These are phyloP conservation scores for Amphipoea oculea DNA, from an alignment of 2,888 invertebrate species.

Conservation along the genomic window DNA sequence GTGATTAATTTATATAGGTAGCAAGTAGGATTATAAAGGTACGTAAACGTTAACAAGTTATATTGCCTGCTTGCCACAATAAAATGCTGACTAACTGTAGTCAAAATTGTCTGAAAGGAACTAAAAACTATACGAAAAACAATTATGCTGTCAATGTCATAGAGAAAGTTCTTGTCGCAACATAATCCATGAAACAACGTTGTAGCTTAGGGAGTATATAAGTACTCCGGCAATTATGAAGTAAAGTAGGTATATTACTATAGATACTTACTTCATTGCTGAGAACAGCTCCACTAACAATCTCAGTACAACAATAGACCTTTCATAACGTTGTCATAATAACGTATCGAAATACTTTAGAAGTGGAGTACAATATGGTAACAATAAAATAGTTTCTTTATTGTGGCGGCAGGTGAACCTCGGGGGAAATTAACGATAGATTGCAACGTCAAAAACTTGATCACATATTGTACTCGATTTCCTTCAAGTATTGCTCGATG, in stretches of 20 bases:
- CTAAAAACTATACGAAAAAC: background rate
- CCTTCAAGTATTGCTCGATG: constrained; percentile 77
- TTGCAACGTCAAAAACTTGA: constrained; percentile 88
- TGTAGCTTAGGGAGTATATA: background rate
- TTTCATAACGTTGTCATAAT: constrained; percentile 69
- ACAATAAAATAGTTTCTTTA: constrained; percentile 88
- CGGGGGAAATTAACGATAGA: constrained; percentile 88
- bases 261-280: constrained; percentile 9
- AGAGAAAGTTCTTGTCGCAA: background rate
- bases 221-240: constrained; percentile 13
- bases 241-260: constrained; percentile 4
- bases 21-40: too few species aligned
- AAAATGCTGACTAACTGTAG: background rate
- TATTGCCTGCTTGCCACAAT: background rate
- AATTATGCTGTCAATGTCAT: background rate
- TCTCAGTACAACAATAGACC: constrained; percentile 58
- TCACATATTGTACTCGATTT: constrained; percentile 85
- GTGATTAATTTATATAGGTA: too few species aligned
- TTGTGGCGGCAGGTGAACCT: constrained; percentile 85
- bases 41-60: background rate
- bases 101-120: background rate
- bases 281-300: constrained; percentile 53
- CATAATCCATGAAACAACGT: constrained; percentile 1
- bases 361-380: constrained; percentile 74
- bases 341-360: constrained; percentile 69